Evolutionary conservation across 2,888 invertebrate genomes (phyloP), one percentile per base, ranked within the genome.

Genomic region (Gortyna flavago): DNA sequence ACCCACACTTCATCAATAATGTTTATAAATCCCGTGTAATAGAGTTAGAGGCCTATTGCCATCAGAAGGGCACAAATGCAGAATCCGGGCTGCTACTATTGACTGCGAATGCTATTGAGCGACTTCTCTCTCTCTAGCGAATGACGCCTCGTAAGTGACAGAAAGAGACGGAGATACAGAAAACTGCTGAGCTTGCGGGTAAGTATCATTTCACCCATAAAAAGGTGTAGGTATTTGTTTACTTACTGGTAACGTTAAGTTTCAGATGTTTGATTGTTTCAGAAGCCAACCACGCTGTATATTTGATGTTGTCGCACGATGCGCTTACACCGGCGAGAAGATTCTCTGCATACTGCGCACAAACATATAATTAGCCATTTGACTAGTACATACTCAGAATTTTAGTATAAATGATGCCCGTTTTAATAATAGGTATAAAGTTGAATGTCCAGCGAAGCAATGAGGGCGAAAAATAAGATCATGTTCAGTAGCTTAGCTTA

Each of bases 301-400:
- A 97, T 80, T 95, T 95, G 81, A 97, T 95, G 84, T 97, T 97
- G 85, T 97, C 98, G 16, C 98, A 98, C 0, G 97, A 97, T 74
- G 98, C 97, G 67, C 98, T 97, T 1, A 98, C 98, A 0, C 97
- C 97, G 86, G 98, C 97, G 41, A 98, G 91, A 64, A 98, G 94
- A 89, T 97, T 97, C 90, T 98, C 98, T 0, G 98, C 97, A 84
- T 97, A 97, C 97, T 97, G 89, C 1, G 2, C 8, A 64, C 29
- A 32, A 18, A n/a, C 25, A n/a, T n/a, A 54, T n/a, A 54, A 9
- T 54, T 54, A 54, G 4, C 54, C 25, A 54, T n/a, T n/a, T 25
- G 44, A 44, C 44, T 44, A 44, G 9, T n/a, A 54, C 25, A 3
- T 11, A n/a, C 4, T 54, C 11, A 11, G 11, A 54, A 54, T 25